Conservation (phyloP, 2,888 invertebrate genomes). For the Pachydiplax longipennis region DNA sequence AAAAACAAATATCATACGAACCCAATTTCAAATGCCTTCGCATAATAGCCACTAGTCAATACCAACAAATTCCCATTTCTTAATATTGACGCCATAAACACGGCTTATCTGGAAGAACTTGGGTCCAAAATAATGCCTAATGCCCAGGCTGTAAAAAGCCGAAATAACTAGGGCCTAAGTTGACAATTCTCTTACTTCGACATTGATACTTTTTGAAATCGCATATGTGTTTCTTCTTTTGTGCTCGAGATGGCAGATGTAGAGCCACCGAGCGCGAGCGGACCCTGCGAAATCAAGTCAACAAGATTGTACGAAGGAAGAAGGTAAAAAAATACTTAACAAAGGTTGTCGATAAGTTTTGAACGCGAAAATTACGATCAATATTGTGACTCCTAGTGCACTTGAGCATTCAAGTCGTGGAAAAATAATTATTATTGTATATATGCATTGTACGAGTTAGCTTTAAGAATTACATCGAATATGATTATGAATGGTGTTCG, state of each 20-base stretch:
- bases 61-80: conserved; percentile 18
- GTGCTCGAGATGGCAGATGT: neutral
- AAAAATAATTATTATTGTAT: no score
- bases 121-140: neutral
- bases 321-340: no score
- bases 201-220: neutral
- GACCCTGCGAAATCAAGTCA: no score
- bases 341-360: no score
- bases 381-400: no score
- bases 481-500: no score
- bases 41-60: neutral
- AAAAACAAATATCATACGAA: neutral
- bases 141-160: neutral
- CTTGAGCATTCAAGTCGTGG: no score
- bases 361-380: no score
- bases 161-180: neutral
- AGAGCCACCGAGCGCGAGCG: no score
- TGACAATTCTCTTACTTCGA: neutral
- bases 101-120: neutral
- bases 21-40: conserved; percentile 14
- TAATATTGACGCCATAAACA: neutral
- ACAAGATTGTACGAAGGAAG: no score
- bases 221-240: neutral
- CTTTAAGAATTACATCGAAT: no score
- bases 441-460: no score